These are phyloP conservation scores for Diplolepis rosae DNA, from an alignment of 2,888 invertebrate species.

Conservation along the genomic window DNA sequence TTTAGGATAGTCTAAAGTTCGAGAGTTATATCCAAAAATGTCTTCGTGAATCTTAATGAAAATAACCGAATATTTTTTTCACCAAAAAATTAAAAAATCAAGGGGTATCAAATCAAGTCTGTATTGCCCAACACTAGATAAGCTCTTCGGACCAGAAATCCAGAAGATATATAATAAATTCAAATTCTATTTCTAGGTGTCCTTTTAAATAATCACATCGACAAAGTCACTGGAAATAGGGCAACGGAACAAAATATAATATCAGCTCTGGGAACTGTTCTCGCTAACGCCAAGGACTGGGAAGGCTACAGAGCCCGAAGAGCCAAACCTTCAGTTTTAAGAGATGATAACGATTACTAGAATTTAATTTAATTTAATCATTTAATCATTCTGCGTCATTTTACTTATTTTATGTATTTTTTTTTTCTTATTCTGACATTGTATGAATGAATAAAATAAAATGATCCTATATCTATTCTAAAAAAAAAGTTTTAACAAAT, in stretches of 20 bases:
- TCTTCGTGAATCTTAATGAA: too few relatives aligned
- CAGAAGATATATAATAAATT: too few relatives aligned
- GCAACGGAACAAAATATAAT: conserved; percentile 15
- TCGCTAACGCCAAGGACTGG: conserved; percentile 21
- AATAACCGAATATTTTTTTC: too few relatives aligned
- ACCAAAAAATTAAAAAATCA: too few relatives aligned
- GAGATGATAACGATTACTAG: not conserved
- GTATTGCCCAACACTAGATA: too few relatives aligned
- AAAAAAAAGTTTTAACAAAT: too few relatives aligned
- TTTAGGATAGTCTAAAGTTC: too few relatives aligned
- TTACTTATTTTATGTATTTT: not conserved
- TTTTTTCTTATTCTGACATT: not conserved
- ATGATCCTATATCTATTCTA: too few relatives aligned
- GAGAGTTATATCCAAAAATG: too few relatives aligned
- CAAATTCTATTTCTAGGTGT: too few relatives aligned
- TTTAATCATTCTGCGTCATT: not conserved
- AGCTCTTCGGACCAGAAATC: too few relatives aligned
- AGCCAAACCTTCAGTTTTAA: not conserved
- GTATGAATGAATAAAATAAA: not conserved
- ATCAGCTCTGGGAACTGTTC: conserved; percentile 19
- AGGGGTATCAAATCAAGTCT: too few relatives aligned
- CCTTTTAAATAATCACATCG: conserved; percentile 4
- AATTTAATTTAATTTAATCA: not conserved
- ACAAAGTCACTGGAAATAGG: conserved; percentile 5
- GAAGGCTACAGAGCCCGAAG: conserved; percentile 18